Evolutionary conservation across 2,113 vertebrate species (phyloP).

Genomic region (Syngnathus scovelli): DNA sequence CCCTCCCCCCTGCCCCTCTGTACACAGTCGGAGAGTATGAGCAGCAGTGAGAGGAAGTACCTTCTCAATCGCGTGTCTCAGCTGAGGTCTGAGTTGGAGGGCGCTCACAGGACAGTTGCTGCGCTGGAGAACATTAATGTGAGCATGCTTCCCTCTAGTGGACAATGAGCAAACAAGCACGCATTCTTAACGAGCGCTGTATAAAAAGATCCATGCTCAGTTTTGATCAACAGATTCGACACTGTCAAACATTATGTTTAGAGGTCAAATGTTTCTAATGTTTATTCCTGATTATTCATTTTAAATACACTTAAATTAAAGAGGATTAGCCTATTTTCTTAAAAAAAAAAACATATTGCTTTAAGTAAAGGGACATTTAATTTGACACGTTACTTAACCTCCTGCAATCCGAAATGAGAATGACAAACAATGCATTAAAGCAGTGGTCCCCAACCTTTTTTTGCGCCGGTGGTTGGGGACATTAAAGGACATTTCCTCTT

Average conservation of each 20-base stretch:
- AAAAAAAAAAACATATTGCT: no score
- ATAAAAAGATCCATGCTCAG: neutral
- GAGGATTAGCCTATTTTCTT: no score
- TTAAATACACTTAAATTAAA: no score
- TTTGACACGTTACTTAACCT: neutral
- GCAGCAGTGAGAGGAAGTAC: slow-evolving; percentile 62
- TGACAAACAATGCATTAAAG: neutral
- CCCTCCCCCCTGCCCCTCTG: neutral
- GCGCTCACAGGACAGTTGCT: slow-evolving; percentile 66
- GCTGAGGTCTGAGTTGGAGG: slow-evolving; percentile 65
- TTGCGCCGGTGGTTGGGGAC: no score
- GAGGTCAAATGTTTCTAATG: no score
- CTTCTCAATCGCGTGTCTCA: slow-evolving; percentile 66
- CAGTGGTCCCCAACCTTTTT: no score
- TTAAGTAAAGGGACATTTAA: no score
- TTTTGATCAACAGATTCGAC: no score
- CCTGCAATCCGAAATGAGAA: neutral
- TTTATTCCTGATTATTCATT: no score
- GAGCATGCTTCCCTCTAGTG: slow-evolving; percentile 57
- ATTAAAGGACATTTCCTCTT: neutral
- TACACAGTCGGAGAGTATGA: slow-evolving; percentile 56
- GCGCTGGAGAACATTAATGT: slow-evolving; percentile 74
- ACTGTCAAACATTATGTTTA: no score
- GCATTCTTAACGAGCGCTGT: no score
- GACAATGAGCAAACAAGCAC: slow-evolving; percentile 4